phyloP scores from a whole-genome alignment of 2,113 vertebrate species.

The Synodontis membranacea region DNA sequence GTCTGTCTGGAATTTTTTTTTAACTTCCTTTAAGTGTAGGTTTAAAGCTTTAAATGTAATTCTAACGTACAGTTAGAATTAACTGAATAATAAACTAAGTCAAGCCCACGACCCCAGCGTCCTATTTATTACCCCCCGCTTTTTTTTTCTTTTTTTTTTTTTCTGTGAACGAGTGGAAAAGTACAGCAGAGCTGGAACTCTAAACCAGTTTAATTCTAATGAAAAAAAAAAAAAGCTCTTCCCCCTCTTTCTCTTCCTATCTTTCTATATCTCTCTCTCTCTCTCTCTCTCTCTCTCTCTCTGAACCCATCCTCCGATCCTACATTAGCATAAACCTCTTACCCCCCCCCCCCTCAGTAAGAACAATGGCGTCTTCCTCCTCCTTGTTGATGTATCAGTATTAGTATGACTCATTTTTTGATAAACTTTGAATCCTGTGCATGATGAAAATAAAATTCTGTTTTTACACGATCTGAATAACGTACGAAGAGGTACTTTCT shows the following conservation, averaged over 20 bases:
- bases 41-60: background rate
- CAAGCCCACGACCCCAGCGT: background rate
- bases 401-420: background rate
- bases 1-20: no score
- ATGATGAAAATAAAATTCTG: no score
- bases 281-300: slow-evolving; percentile 9
- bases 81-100: no score
- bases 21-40: background rate
- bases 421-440: background rate
- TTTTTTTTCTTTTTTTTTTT: no score
- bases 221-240: slow-evolving; percentile 66
- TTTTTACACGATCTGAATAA: no score
- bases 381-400: background rate
- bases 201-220: slow-evolving; percentile 63
- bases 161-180: slow-evolving; percentile 64
- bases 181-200: slow-evolving; percentile 66
- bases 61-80: no score
- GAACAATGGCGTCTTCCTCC: background rate
- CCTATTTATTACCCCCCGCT: background rate
- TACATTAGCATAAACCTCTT: background rate
- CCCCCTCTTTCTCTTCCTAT: slow-evolving; percentile 30
- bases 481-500: no score
- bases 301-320: slow-evolving; percentile 33
- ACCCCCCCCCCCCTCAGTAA: background rate
- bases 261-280: slow-evolving; percentile 1